Conservation (phyloP, 2,113 vertebrate genomes). For the Circaetus gallicus region DNA sequence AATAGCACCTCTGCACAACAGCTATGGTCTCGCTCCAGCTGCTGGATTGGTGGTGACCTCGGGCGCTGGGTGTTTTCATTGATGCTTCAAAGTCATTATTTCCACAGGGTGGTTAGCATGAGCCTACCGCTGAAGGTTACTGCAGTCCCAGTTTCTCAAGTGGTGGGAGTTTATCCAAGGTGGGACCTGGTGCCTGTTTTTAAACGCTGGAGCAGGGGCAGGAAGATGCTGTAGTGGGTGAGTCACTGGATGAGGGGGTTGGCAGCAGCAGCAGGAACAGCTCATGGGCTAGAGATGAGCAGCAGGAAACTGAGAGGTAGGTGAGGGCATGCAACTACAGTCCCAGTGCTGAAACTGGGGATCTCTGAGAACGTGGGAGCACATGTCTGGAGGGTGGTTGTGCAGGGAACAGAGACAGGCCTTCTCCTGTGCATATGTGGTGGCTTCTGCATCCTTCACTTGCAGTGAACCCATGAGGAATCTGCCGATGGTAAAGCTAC, state of each 20-base stretch:
- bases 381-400: neutral
- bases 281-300: neutral
- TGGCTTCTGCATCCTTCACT: neutral
- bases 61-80: accelerated
- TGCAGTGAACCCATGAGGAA: neutral
- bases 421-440: neutral
- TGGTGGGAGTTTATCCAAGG: neutral
- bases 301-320: neutral
- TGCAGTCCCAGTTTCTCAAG: neutral
- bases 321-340: neutral
- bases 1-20: neutral
- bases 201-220: neutral
- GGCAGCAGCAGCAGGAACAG: neutral
- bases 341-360: neutral
- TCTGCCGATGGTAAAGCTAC: neutral
- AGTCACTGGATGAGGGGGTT: neutral
- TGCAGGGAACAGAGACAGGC: accelerated
- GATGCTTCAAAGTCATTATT: neutral
- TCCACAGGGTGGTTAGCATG: neutral
- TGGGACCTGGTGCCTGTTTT: neutral
- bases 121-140: neutral
- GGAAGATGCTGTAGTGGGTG: neutral
- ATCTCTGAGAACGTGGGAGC: neutral
- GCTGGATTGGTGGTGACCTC: neutral
- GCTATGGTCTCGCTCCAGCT: neutral